phyloP scores from a whole-genome alignment of 2,797 vertebrate genomes.

The Argya squamiceps region DNA sequence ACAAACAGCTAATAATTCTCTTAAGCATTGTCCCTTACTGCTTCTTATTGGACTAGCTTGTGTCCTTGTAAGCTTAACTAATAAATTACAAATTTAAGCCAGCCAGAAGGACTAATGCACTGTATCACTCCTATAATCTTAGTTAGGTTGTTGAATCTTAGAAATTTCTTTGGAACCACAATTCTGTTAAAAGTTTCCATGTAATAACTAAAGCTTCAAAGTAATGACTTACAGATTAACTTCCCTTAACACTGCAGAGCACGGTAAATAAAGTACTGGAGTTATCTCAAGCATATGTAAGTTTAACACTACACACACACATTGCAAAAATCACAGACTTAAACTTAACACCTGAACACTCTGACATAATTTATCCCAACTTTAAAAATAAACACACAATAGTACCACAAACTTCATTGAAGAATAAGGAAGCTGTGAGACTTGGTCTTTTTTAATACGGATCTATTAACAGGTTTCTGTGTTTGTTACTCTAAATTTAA shows the following conservation, averaged over 20 bases:
- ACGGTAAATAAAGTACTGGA: neutral
- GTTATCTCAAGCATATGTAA: neutral
- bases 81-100: neutral
- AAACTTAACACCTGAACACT: neutral
- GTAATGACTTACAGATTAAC: constrained; percentile 36
- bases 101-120: neutral
- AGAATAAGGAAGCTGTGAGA: neutral
- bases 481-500: neutral
- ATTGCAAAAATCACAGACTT: neutral
- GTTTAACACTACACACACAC: neutral
- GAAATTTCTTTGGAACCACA: neutral
- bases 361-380: neutral
- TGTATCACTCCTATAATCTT: neutral
- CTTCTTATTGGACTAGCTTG: neutral
- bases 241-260: neutral
- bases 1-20: neutral
- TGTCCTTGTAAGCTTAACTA: neutral
- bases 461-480: neutral
- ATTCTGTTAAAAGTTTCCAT: neutral
- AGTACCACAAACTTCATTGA: neutral
- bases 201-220: neutral
- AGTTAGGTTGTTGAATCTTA: neutral
- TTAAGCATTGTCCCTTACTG: neutral
- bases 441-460: neutral
- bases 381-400: neutral